phyloP scores from a whole-genome alignment of 2,113 vertebrate genomes.

The Cacatua alba region DNA sequence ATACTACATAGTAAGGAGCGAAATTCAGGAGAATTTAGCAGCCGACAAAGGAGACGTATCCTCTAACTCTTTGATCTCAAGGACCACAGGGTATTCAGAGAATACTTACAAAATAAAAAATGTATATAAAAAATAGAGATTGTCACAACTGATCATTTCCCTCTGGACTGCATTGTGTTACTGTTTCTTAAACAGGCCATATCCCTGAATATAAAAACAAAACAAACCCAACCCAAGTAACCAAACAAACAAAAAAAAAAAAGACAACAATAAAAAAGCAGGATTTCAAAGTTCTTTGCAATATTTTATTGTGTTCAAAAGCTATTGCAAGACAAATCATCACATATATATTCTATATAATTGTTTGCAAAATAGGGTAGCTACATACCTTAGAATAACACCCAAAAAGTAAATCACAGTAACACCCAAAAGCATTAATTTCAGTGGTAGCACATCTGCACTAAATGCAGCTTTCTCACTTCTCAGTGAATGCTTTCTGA shows the following conservation, averaged over 20 bases:
- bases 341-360: background rate
- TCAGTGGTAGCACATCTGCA: background rate
- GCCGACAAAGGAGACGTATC: background rate
- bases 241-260: too few species aligned
- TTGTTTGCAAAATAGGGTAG: background rate
- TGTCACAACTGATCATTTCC: background rate
- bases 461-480: constrained; percentile 9
- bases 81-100: background rate
- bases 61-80: background rate
- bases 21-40: background rate
- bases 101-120: background rate
- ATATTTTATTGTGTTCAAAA: background rate
- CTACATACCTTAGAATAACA: background rate
- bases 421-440: background rate
- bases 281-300: background rate
- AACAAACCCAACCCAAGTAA: background rate
- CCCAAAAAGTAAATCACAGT: background rate
- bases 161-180: background rate
- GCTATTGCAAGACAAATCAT: background rate
- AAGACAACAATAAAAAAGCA: background rate
- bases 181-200: background rate
- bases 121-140: background rate
- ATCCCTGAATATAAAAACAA: background rate
- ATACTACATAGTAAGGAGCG: background rate
- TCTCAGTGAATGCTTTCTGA: background rate